These are phyloP conservation scores for Lysiphlebus fabarum DNA, from an alignment of 1,140 invertebrate species.

Conservation along the genomic window DNA sequence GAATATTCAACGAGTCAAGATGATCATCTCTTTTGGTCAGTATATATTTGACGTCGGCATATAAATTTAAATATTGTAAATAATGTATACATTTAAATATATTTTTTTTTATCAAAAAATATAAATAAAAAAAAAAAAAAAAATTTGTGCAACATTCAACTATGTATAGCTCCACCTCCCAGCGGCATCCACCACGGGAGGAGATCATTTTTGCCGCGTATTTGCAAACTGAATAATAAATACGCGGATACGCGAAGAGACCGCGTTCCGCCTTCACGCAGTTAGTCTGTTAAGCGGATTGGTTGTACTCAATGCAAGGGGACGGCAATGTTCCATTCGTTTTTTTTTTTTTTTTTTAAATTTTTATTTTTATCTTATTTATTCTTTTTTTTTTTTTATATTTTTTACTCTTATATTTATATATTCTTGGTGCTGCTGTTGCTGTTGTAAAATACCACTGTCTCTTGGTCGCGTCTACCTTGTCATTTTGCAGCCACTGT, in stretches of 20 bases:
- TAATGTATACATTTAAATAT: too few species aligned
- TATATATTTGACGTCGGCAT: too few species aligned
- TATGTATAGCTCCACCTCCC: constrained; percentile 29
- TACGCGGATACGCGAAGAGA: constrained; percentile 49
- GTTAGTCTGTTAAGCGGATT: constrained; percentile 50
- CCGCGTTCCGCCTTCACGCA: constrained; percentile 56
- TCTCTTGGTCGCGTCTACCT: constrained; percentile 18
- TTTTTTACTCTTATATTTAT: constrained; percentile 15
- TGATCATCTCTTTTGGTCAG: neutral
- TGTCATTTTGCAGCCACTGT: constrained; percentile 25
- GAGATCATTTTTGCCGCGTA: constrained; percentile 55
- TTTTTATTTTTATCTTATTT: constrained; percentile 9
- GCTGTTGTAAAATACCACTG: constrained; percentile 10
- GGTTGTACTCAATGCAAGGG: constrained; percentile 47
- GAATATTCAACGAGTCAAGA: neutral
- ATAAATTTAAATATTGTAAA: too few species aligned
- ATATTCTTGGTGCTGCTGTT: constrained; percentile 13
- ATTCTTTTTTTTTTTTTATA: constrained; percentile 36
- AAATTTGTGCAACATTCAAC: constrained; percentile 8
- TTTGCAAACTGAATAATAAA: constrained; percentile 58
- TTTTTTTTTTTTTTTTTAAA: constrained; percentile 29
- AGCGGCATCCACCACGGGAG: constrained; percentile 35
- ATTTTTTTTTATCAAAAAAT: neutral
- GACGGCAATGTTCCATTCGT: constrained; percentile 48
- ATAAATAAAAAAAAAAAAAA: neutral